A percentile compares a stretch with the other conserved stretches of the same genome.
These are phyloP conservation scores for Drosophila orosa DNA, from an alignment of 1,140 invertebrate species.

Conservation along the genomic window DNA sequence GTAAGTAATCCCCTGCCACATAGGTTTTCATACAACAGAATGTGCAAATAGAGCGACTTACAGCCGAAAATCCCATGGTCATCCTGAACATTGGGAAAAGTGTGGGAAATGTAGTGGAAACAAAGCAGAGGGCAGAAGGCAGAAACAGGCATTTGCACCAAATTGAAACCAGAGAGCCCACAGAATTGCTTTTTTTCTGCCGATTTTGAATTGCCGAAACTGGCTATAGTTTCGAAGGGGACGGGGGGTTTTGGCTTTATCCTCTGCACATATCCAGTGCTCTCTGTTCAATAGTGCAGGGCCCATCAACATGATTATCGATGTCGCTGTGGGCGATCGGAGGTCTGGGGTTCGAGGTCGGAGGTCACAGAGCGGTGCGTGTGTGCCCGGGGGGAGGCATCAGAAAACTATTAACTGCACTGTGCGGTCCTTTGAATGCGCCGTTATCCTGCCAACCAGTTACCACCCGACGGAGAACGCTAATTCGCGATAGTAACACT, in stretches of 20 bases:
- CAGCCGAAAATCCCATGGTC: constrained; percentile 35
- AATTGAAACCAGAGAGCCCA: constrained; percentile 41
- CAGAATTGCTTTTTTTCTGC: constrained; percentile 18
- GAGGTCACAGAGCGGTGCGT: constrained; percentile 30
- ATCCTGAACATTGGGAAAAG: constrained; percentile 19
- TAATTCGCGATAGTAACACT: constrained; percentile 37
- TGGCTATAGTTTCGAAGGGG: constrained; percentile 13
- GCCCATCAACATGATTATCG: constrained; percentile 49
- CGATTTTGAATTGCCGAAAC: constrained; percentile 29
- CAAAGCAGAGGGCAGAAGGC: constrained; percentile 12
- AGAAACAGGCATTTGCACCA: constrained; percentile 42
- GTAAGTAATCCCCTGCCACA: not conserved
- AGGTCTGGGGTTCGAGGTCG: constrained; percentile 32
- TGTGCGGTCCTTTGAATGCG: constrained; percentile 43
- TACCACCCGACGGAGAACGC: constrained; percentile 31
- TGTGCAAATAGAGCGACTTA: constrained; percentile 37
- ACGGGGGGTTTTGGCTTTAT: constrained; percentile 4
- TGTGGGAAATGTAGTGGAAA: constrained; percentile 48
- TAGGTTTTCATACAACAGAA: constrained; percentile 11
- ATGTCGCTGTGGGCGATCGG: constrained; percentile 45
- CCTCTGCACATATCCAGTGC: not conserved
- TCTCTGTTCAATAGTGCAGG: constrained; percentile 34
- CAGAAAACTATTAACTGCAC: constrained; percentile 73
- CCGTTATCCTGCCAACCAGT: constrained; percentile 37
- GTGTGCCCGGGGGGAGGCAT: constrained; percentile 33